Conservation (phyloP, 2,113 vertebrate species). For the Mystacornis crossleyi region DNA sequence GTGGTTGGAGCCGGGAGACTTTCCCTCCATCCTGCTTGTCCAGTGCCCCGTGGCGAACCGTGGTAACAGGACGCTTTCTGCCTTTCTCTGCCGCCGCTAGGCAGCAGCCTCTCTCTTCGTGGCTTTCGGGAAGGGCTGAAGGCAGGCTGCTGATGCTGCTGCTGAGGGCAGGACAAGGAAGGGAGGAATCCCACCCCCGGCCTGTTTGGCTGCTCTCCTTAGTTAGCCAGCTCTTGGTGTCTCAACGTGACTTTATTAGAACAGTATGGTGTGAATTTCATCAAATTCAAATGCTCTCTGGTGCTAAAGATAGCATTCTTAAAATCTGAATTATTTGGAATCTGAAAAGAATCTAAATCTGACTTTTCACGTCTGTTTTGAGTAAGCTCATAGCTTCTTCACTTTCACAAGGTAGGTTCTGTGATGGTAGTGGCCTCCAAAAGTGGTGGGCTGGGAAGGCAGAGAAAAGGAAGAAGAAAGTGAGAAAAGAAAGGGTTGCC, state of each 20-base stretch:
- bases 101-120: constrained; percentile 41
- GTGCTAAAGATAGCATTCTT: not conserved
- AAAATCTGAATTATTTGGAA: not conserved
- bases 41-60: fast-evolving
- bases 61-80: fast-evolving
- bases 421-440: not conserved
- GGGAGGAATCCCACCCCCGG: not conserved
- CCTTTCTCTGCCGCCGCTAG: not conserved
- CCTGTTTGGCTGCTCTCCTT: not conserved
- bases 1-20: not conserved
- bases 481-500: not conserved
- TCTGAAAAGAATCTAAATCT: not conserved
- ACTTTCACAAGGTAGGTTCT: not conserved
- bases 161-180: not conserved
- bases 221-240: not conserved
- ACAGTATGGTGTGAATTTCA: not conserved
- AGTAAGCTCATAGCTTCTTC: not conserved
- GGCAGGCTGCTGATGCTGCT: not conserved
- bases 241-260: not conserved
- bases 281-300: not conserved
- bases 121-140: not conserved
- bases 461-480: not conserved
- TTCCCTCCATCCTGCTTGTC: not conserved
- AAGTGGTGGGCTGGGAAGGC: not conserved
- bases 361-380: not conserved